phyloP scores from a whole-genome alignment of 2,797 vertebrate genomes.

The Aulostomus chinensis region DNA sequence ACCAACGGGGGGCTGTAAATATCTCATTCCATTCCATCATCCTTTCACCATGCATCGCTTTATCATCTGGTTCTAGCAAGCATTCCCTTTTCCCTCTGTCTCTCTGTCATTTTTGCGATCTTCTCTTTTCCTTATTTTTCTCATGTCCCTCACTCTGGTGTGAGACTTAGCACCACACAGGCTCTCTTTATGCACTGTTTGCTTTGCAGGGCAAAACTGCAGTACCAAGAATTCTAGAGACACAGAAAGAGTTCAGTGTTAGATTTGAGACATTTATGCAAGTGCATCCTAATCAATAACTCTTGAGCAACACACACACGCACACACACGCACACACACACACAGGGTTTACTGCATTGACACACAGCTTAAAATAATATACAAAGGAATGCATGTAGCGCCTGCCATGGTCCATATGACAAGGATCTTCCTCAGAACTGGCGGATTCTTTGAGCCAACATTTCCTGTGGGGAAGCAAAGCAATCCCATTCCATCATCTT shows the following conservation, averaged over 20 bases:
- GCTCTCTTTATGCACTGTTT: conserved; percentile 56
- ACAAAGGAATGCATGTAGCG: conserved; percentile 26
- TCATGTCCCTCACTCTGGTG: conserved; percentile 42
- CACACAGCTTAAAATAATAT: conserved; percentile 7
- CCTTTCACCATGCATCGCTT: conserved; percentile 11
- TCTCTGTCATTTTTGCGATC: not conserved
- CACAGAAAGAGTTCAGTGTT: conserved; percentile 5
- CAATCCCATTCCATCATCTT: conserved; percentile 18
- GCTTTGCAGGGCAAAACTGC: conserved; percentile 48
- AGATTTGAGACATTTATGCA: not conserved
- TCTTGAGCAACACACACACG: too few relatives aligned
- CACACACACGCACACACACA: conserved; percentile 55
- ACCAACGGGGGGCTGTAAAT: not conserved
- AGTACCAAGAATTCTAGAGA: conserved; percentile 14
- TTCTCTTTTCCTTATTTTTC: conserved; percentile 1
- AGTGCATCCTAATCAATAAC: not conserved
- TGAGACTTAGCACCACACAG: conserved; percentile 59
- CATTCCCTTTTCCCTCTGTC: not conserved
- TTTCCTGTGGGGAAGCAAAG: conserved; percentile 31
- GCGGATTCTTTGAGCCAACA: conserved; percentile 19
- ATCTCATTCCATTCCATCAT: conserved; percentile 29
- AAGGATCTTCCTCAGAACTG: conserved; percentile 32
- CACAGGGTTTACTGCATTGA: too few relatives aligned
- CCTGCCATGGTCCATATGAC: conserved; percentile 18
- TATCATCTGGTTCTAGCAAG: conserved; percentile 8